These are phyloP conservation scores for Sarcophaga variegata DNA, from an alignment of 2,888 invertebrate genomes.

Conservation along the genomic window DNA sequence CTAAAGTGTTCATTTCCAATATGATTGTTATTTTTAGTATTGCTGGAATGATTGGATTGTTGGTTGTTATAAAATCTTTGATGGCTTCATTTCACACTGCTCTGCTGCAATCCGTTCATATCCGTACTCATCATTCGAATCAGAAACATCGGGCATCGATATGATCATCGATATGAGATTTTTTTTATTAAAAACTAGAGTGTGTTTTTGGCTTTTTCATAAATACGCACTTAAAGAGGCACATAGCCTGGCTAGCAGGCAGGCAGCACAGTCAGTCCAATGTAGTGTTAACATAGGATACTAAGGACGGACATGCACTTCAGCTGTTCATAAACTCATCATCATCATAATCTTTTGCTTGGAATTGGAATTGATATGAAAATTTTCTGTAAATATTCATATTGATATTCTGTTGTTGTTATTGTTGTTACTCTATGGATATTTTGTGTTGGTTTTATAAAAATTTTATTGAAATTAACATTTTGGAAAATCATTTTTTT, in stretches of 20 bases:
- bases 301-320: slow-evolving; percentile 28
- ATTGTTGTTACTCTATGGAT: not conserved
- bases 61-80: not conserved
- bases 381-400: slow-evolving; percentile 67
- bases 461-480: slow-evolving; percentile 79
- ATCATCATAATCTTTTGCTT: slow-evolving; percentile 40
- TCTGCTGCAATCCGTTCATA: not conserved
- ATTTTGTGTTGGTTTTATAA: slow-evolving; percentile 53
- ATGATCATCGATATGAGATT: slow-evolving; percentile 54
- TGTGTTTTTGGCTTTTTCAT: slow-evolving; percentile 66
- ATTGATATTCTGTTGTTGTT: slow-evolving; percentile 42
- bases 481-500: slow-evolving; percentile 76
- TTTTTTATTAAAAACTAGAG: slow-evolving; percentile 66
- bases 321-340: slow-evolving; percentile 65
- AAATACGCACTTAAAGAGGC: slow-evolving; percentile 24
- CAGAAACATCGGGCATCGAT: slow-evolving; percentile 51
- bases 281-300: not conserved
- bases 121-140: not conserved
- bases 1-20: slow-evolving; percentile 50
- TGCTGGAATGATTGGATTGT: not conserved
- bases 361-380: slow-evolving; percentile 22
- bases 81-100: slow-evolving; percentile 38
- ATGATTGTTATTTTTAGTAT: slow-evolving; percentile 33
- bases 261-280: not conserved
- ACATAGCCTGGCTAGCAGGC: not conserved